Conservation (phyloP, 2,113 vertebrate genomes). For the Nymphicus hollandicus region DNA sequence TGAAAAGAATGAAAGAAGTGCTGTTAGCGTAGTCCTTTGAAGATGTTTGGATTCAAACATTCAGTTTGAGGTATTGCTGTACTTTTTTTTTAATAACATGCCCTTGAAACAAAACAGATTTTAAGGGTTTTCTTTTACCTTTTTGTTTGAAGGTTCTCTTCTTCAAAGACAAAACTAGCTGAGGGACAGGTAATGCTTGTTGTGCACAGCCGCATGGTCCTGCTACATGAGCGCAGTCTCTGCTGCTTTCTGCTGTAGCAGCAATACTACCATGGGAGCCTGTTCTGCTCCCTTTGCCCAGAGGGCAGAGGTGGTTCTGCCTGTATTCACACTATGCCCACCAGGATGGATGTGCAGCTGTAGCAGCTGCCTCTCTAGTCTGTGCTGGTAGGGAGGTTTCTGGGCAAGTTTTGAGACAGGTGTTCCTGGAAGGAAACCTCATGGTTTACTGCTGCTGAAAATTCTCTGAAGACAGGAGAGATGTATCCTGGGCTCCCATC, state of each 20-base stretch:
- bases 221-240: fast-evolving
- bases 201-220: not conserved
- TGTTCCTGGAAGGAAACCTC: not conserved
- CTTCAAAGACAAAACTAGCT: not conserved
- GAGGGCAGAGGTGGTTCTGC: not conserved
- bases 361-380: not conserved
- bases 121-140: not conserved
- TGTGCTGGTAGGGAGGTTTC: not conserved
- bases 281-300: not conserved
- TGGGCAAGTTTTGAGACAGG: not conserved
- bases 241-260: not conserved
- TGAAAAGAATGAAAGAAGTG: not conserved
- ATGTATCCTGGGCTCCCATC: not conserved
- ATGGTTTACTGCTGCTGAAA: not conserved
- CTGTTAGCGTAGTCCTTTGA: constrained; percentile 19
- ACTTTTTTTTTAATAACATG: not conserved
- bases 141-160: not conserved
- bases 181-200: not conserved
- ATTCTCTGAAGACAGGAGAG: not conserved
- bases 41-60: not conserved
- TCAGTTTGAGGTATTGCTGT: not conserved
- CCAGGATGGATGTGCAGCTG: fast-evolving
- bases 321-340: fast-evolving
- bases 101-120: not conserved
- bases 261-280: not conserved